Conservation (phyloP, 2,797 vertebrate genomes). For the Mormyrops attenuatus region DNA sequence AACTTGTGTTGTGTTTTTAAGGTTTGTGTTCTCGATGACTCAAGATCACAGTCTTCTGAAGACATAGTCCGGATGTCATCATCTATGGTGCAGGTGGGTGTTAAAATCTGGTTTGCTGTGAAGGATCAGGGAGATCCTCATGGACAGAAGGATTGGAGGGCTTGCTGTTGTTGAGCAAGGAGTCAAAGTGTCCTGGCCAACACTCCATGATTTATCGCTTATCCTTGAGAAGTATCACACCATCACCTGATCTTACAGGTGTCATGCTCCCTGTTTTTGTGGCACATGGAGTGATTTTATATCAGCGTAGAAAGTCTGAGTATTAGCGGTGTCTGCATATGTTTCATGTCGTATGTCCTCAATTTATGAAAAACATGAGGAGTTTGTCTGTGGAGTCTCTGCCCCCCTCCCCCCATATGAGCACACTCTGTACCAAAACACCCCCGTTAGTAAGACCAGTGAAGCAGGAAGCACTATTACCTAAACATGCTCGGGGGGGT, state of each 20-base stretch:
- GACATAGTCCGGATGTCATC: not conserved
- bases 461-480: conserved; percentile 46
- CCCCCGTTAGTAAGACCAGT: not conserved
- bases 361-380: not conserved
- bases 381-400: too few relatives aligned
- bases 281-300: not conserved
- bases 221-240: not conserved
- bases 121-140: not conserved
- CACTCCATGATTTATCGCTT: not conserved
- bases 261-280: not conserved
- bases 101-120: not conserved
- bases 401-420: not conserved
- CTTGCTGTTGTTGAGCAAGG: not conserved
- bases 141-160: not conserved
- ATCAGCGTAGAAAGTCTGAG: not conserved
- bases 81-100: not conserved
- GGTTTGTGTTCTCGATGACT: not conserved
- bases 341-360: not conserved
- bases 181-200: not conserved
- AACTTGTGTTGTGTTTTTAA: not conserved
- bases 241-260: not conserved
- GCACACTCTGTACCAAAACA: not conserved
- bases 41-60: not conserved
- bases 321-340: not conserved
- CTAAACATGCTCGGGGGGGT: conserved; percentile 55